A percentile compares a stretch with the other conserved stretches of the same genome.
phyloP scores from a whole-genome alignment of 2,113 vertebrate species.

The Pteruthius melanotis region DNA sequence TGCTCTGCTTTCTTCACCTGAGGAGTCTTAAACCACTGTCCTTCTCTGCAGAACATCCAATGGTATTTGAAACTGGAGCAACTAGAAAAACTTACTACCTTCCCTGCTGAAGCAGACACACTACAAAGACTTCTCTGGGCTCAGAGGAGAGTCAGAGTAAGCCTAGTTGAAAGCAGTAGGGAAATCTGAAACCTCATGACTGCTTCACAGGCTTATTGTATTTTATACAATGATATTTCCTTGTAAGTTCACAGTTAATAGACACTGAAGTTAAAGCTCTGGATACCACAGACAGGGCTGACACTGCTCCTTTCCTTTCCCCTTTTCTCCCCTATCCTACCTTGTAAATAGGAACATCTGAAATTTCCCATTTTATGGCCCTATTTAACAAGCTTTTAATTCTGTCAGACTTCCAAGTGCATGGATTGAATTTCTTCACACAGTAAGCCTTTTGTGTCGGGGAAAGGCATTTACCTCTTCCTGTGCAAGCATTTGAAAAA shows the following conservation, averaged over 20 bases:
- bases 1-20: background rate
- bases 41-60: background rate
- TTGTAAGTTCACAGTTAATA: background rate
- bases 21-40: background rate
- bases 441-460: background rate
- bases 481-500: background rate
- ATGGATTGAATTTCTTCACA: background rate
- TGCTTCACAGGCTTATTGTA: background rate
- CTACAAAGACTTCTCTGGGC: background rate
- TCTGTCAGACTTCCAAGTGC: background rate
- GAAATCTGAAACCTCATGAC: background rate
- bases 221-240: background rate
- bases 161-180: background rate
- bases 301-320: background rate
- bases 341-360: background rate
- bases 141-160: background rate
- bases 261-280: background rate
- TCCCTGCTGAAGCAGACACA: background rate
- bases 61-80: background rate
- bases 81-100: background rate
- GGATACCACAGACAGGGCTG: background rate
- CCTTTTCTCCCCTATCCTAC: background rate
- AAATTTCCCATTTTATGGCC: background rate
- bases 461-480: background rate
- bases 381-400: background rate